Conservation (phyloP, 1,140 invertebrate species). For the Drosophila lini region DNA sequence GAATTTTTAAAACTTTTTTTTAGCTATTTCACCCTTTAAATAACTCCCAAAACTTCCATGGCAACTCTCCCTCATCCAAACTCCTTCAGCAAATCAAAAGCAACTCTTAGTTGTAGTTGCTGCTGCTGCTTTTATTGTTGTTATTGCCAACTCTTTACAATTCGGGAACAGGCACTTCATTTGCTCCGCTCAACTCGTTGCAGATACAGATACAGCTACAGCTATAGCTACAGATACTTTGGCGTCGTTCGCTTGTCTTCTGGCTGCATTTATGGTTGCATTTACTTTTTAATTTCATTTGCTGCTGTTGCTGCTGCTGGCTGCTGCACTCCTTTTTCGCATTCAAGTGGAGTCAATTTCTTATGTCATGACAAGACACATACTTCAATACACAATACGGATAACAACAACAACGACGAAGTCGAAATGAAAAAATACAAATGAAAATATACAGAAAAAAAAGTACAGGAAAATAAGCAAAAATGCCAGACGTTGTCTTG, state of each 20-base stretch:
- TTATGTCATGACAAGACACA: slow-evolving; percentile 79
- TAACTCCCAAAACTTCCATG: slow-evolving; percentile 8
- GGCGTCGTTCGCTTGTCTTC: slow-evolving; percentile 41
- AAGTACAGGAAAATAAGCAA: slow-evolving; percentile 23
- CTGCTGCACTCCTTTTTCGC: slow-evolving; percentile 77
- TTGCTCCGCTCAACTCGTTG: slow-evolving; percentile 43
- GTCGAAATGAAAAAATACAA: slow-evolving; percentile 60
- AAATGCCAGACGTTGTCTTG: slow-evolving; percentile 57
- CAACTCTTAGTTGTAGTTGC: slow-evolving; percentile 42
- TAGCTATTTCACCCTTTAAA: background rate
- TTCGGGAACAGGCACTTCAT: slow-evolving; percentile 57
- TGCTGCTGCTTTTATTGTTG: slow-evolving; percentile 20
- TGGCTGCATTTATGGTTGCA: slow-evolving; percentile 76
- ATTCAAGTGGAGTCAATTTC: slow-evolving; percentile 82
- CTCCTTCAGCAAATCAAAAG: slow-evolving; percentile 46
- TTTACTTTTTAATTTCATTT: slow-evolving; percentile 80
- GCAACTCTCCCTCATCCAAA: slow-evolving; percentile 11
- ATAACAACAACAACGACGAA: slow-evolving; percentile 23
- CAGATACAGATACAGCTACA: slow-evolving; percentile 31
- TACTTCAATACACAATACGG: slow-evolving; percentile 54
- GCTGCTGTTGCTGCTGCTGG: slow-evolving; percentile 46
- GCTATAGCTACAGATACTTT: slow-evolving; percentile 29
- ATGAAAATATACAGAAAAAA: slow-evolving; percentile 3
- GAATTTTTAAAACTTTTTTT: background rate
- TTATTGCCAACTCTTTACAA: slow-evolving; percentile 48